Evolutionary conservation across 1,140 invertebrate genomes (phyloP).

Genomic region (Adelges cooleyi): DNA sequence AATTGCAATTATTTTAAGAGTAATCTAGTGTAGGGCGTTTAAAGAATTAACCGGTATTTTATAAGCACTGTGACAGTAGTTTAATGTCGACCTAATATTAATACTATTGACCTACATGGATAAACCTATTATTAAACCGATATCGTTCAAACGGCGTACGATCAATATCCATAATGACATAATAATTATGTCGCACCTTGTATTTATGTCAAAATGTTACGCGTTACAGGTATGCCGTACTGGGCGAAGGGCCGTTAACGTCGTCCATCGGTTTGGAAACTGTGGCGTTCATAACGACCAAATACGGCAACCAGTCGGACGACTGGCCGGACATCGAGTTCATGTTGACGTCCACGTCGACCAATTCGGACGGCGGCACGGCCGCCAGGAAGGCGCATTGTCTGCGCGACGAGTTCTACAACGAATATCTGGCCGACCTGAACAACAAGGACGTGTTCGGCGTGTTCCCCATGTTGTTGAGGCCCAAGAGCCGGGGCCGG

Average conservation of each 20-base stretch:
- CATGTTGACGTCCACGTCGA: constrained; percentile 70
- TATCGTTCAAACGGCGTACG: too few relatives aligned
- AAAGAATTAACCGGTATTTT: too few relatives aligned
- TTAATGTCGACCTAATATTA: too few relatives aligned
- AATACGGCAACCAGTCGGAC: constrained; percentile 67
- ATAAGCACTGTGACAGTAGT: too few relatives aligned
- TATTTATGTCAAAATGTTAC: background rate
- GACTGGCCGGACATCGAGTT: constrained; percentile 87
- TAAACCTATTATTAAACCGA: too few relatives aligned
- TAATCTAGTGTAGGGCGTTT: too few relatives aligned
- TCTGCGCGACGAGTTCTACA: constrained; percentile 63
- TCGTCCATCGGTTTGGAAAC: constrained; percentile 71
- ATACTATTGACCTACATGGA: too few relatives aligned
- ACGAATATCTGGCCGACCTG: constrained; percentile 55
- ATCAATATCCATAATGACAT: too few relatives aligned
- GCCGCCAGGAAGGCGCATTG: constrained; percentile 64
- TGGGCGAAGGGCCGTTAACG: constrained; percentile 68
- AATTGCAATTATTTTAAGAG: too few relatives aligned
- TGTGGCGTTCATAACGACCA: constrained; percentile 73
- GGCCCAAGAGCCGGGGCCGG: constrained; percentile 71
- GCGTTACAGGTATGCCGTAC: constrained; percentile 48
- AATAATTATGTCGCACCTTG: background rate
- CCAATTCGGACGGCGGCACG: constrained; percentile 57
- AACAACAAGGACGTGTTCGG: constrained; percentile 62
- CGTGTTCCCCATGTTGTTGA: constrained; percentile 72